Base-by-base conservation (phyloP, 2,888 invertebrate genomes). In the Onthophagus sagittarius region DNA sequence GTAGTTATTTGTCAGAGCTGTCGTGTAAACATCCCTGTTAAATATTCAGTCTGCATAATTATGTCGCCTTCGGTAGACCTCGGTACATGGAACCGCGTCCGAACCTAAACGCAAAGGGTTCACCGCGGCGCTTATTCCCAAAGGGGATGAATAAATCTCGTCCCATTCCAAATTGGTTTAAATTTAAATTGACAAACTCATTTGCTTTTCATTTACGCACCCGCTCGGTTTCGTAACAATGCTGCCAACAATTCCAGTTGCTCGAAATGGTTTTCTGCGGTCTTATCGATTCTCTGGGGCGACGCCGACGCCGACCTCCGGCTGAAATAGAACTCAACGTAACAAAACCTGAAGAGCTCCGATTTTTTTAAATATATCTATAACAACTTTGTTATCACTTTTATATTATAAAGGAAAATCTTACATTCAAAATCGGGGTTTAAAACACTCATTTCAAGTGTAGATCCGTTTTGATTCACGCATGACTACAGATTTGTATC, bases 121-220 rank as follows among this genome's bases (percentile, higher is more conserved):
- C 39, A 11, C 39, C 39, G 39, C 39, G 11, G 6, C 39, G 39
- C 39, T 53, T 53, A 53, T 53, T 53, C 39, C 39, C 39, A 11
- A 53, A 53, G 39, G 39, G 39, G 9, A 53, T 53, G 39, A 53
- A 53, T 53, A 53, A 53, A 53, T 53, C 39, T 53, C 39, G 39
- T 7, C 39, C 67, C 67, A n/a, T 1, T 1, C 67, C 31, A 67
- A 67, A 67, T 67, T 67, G 67, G 67, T 67, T 31, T 15, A 67
- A 32, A 67, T 67, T 67, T 67, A 67, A 67, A 67, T 31, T 67
- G 67, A 67, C 67, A 67, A 67, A 67, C 67, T 67, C 67, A 67
- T 67, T 67, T 67, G 67, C 67, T 23, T 67, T 67, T 23, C 67
- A 67, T 67, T 67, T 67, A 67, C 67, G 15, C 67, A 32, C 23